phyloP scores from a whole-genome alignment of 1,140 invertebrate genomes.

The Drosophila persimilis region DNA sequence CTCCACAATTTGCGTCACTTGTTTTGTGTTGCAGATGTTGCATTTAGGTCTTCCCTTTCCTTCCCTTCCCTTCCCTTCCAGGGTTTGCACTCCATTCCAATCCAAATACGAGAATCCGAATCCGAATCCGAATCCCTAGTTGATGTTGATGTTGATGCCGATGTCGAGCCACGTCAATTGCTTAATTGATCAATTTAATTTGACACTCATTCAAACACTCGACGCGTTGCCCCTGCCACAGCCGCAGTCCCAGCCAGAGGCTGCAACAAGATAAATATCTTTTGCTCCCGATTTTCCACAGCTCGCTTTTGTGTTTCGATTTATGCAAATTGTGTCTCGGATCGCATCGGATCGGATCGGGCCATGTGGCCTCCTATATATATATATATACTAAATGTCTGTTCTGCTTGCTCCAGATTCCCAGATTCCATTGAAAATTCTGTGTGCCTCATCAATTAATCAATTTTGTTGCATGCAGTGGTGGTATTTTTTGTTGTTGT shows the following conservation, averaged over 20 bases:
- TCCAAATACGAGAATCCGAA: not conserved
- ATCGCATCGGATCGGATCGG: not conserved
- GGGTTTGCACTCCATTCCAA: slow-evolving; percentile 19
- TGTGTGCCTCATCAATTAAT: slow-evolving; percentile 72
- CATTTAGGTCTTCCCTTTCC: slow-evolving; percentile 29
- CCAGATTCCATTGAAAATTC: slow-evolving; percentile 60
- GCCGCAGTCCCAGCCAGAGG: not conserved
- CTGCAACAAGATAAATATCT: slow-evolving; percentile 68
- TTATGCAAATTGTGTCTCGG: slow-evolving; percentile 69
- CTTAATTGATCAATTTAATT: slow-evolving; percentile 83
- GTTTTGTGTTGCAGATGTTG: slow-evolving; percentile 54
- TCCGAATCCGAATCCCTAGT: too few relatives aligned
- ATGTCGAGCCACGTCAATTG: slow-evolving; percentile 64
- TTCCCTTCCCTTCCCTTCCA: slow-evolving; percentile 33
- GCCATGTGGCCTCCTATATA: slow-evolving; percentile 61
- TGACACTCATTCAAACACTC: slow-evolving; percentile 78
- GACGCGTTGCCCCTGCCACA: slow-evolving; percentile 22
- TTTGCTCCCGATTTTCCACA: slow-evolving; percentile 63
- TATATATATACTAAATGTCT: slow-evolving; percentile 9
- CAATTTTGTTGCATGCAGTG: slow-evolving; percentile 47
- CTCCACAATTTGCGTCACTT: slow-evolving; percentile 71
- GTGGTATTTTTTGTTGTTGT: slow-evolving; percentile 54
- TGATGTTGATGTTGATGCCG: too few relatives aligned
- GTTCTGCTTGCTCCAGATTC: slow-evolving; percentile 57
- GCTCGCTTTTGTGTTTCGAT: slow-evolving; percentile 73